Base-by-base conservation (phyloP, 1,140 invertebrate genomes). In the Nasonia longicornis region DNA sequence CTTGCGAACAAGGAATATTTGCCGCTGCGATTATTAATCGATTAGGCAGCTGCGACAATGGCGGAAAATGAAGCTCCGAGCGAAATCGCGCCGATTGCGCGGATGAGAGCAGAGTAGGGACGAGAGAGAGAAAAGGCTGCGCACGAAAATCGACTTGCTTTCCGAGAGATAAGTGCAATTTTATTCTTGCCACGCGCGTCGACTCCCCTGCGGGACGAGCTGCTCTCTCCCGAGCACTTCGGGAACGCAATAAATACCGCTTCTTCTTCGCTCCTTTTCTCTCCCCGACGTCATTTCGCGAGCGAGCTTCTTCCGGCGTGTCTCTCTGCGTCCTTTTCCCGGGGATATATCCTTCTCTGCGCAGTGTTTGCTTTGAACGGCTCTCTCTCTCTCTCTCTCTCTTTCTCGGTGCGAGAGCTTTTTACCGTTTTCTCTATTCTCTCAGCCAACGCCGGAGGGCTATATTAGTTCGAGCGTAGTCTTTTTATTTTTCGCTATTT, bases 161-260 rank as follows among this genome's bases (percentile, higher is more conserved):
- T 52, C 20, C 14, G 20, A 0, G 7, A 6, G 3, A 42, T 31
- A 31, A 70, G 67, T 58, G 29, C 79, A 80, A 70, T 80, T 80
- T 80, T 80, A 80, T 80, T 80, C 79, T 58, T 38, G 72, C 45
- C 73, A 74, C 42, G 64, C 63, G 58, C 35, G 22, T 26, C 58
- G 14, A 20, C 20, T 22, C 26, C 67, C 71, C 71, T 35, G 16
- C 45, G 71, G 79, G 58, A 74, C 79, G 35, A 66, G 29, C 16
- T 63, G 52, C 70, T 16, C 77, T 79, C 20, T 26, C 11, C 29
- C 11, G 52, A 63, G 77, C 35, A 73, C 70, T 73, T 64, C 20
- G 11, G 16, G 22, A 80, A 26, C 35, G 71, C 79, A 76, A 76
- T 76, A 80, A 80, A 80, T 80, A 75, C 79, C 67, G 31, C 16